phyloP scores from a whole-genome alignment of 2,113 vertebrate genomes.

The Glaucomys volans region DNA sequence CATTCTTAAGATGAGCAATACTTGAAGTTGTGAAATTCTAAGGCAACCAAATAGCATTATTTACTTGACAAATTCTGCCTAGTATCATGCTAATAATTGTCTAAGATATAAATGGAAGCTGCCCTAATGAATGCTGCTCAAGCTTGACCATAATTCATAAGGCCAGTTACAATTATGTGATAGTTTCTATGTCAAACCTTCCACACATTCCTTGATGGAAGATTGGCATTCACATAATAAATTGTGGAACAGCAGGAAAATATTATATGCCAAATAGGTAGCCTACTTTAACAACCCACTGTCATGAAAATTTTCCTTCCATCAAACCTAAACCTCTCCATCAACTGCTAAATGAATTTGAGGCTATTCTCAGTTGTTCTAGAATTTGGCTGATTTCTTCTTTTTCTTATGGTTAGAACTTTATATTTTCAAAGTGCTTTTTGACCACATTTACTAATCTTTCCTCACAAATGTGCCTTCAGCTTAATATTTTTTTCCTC shows the following conservation, averaged over 20 bases:
- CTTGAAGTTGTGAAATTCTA: conserved; percentile 6
- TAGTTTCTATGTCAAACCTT: conserved; percentile 52
- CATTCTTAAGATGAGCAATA: not conserved
- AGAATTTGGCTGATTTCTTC: conserved; percentile 32
- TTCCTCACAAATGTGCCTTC: conserved; percentile 22
- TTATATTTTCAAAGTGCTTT: conserved; percentile 66
- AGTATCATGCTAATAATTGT: not conserved
- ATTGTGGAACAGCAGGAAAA: conserved; percentile 66
- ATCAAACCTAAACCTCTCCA: conserved; percentile 60
- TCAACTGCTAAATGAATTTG: not conserved
- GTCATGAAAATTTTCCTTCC: conserved; percentile 58
- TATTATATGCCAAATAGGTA: conserved; percentile 61
- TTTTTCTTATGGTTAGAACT: conserved; percentile 50
- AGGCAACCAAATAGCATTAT: not conserved
- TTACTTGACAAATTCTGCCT: not conserved
- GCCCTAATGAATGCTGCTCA: not conserved
- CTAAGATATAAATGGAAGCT: conserved; percentile 36
- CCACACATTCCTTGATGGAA: conserved; percentile 30
- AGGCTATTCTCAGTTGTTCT: conserved; percentile 10
- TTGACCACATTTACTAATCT: conserved; percentile 62
- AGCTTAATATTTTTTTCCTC: conserved; percentile 52
- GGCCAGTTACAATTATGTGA: not conserved
- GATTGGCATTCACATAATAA: conserved; percentile 64
- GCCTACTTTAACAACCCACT: conserved; percentile 67
- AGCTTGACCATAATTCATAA: not conserved